Percentiles rank a stretch among this genome's conserved stretches.
Conservation (phyloP, 2,888 invertebrate species). For the Vesta saturnalis region DNA sequence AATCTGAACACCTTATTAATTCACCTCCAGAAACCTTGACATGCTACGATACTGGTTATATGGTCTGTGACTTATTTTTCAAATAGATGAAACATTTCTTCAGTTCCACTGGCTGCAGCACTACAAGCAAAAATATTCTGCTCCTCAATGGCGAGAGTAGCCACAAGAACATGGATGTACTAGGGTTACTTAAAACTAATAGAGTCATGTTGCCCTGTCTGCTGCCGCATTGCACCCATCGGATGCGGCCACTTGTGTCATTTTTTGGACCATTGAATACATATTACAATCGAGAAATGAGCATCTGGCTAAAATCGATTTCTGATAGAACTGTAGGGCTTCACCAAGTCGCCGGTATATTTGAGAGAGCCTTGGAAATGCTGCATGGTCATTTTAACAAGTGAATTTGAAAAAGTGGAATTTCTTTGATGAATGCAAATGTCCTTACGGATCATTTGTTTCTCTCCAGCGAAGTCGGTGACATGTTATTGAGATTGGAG, state of each 20-base stretch:
- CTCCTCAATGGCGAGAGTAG: conserved; percentile 50
- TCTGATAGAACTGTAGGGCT: conserved; percentile 14
- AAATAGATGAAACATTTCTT: no score
- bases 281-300: conserved; percentile 26
- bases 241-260: conserved; percentile 52
- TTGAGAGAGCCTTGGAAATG: conserved; percentile 16
- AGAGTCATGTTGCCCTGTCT: conserved; percentile 52
- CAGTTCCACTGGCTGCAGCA: background rate
- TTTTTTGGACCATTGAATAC: conserved; percentile 26
- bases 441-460: no score
- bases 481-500: no score
- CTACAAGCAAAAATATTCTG: conserved; percentile 45
- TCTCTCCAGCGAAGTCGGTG: no score
- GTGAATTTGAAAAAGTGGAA: conserved; percentile 19
- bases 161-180: conserved; percentile 23
- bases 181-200: conserved; percentile 42
- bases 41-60: conserved; percentile 11
- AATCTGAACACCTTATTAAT: no score
- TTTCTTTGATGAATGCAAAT: no score
- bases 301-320: conserved; percentile 10
- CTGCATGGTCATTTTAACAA: conserved; percentile 16
- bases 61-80: conserved; percentile 19
- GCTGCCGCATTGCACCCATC: conserved; percentile 53
- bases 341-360: conserved; percentile 14
- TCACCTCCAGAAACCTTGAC: background rate